Evolutionary conservation across 2,113 vertebrate species (phyloP).

Genomic region (Cochlearius cochlearius): DNA sequence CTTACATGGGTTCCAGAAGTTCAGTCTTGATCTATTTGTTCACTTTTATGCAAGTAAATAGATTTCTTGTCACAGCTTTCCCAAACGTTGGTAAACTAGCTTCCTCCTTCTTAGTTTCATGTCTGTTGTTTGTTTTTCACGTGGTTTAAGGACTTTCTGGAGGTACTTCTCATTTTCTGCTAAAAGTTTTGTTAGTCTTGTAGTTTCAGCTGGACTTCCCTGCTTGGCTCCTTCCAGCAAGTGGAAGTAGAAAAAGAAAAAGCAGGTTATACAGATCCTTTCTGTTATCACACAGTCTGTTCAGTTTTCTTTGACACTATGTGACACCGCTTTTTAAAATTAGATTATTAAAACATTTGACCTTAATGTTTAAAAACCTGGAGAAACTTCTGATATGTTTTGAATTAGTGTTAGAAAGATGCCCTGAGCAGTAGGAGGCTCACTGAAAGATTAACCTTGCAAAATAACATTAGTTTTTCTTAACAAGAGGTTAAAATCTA

Average conservation of each 20-base stretch:
- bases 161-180: not conserved
- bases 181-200: not conserved
- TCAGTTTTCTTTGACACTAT: rapidly evolving
- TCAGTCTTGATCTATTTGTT: not conserved
- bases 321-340: not conserved
- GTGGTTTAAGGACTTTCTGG: not conserved
- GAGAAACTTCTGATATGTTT: not conserved
- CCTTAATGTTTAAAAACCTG: not conserved
- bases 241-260: not conserved
- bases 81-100: not conserved
- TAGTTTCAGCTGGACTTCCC: not conserved
- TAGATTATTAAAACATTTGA: not conserved
- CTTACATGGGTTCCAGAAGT: not conserved
- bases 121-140: not conserved
- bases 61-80: not conserved
- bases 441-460: not conserved
- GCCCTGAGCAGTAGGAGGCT: not conserved
- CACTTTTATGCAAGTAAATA: not conserved
- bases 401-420: not conserved
- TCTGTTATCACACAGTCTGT: not conserved
- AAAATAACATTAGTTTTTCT: not conserved
- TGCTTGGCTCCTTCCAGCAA: not conserved
- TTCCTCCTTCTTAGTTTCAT: not conserved
- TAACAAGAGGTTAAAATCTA: not conserved
- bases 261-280: not conserved